phyloP scores from a whole-genome alignment of 2,113 vertebrate species.

The Meleagris gallopavo region DNA sequence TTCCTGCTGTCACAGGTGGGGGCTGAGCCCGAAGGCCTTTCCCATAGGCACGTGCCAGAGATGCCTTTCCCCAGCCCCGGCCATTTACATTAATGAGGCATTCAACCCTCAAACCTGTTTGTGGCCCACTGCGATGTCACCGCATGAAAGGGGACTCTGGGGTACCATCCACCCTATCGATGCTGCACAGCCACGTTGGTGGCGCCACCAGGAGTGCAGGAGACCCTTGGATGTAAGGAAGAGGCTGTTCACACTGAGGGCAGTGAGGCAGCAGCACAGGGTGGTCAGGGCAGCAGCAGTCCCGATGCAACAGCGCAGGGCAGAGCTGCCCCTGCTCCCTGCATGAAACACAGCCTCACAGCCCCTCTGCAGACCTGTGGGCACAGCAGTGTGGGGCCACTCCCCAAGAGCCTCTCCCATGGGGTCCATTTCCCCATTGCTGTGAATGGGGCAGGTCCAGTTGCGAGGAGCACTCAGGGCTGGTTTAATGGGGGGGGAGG shows the following conservation, averaged over 20 bases:
- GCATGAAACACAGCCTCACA: too few relatives aligned
- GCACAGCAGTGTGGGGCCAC: neutral
- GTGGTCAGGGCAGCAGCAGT: rapidly evolving
- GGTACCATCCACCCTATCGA: too few relatives aligned
- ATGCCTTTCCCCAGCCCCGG: neutral
- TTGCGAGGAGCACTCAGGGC: rapidly evolving
- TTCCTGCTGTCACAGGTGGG: neutral
- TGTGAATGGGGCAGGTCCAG: rapidly evolving
- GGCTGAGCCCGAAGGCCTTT: neutral
- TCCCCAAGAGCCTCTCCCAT: neutral
- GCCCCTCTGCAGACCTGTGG: too few relatives aligned
- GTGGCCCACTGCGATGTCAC: neutral
- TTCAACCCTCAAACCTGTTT: constrained; percentile 36
- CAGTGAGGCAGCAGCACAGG: too few relatives aligned
- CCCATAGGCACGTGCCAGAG: constrained; percentile 28
- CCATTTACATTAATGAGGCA: constrained; percentile 50
- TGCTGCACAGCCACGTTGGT: too few relatives aligned
- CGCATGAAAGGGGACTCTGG: neutral
- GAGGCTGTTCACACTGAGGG: too few relatives aligned
- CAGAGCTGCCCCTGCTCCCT: neutral
- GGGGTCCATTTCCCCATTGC: rapidly evolving
- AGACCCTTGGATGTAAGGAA: too few relatives aligned
- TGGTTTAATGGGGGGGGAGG: neutral
- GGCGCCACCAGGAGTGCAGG: too few relatives aligned
- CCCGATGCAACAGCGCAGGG: rapidly evolving